These are phyloP conservation scores for Nematolebias whitei DNA, from an alignment of 2,113 vertebrate species.

Conservation along the genomic window DNA sequence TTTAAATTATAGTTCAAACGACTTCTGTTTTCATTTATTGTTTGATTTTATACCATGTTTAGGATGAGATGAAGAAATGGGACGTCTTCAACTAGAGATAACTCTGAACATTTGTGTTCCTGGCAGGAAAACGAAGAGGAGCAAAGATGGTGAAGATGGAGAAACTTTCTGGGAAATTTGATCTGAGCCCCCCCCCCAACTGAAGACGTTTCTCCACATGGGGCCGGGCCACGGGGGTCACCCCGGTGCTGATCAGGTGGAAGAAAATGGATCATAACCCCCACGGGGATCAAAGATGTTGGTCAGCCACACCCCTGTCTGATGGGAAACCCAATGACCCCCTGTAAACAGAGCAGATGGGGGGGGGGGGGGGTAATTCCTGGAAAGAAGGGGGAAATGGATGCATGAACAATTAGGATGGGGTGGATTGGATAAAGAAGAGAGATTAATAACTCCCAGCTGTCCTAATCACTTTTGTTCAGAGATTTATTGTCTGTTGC, in stretches of 20 bases:
- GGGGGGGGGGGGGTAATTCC: not conserved
- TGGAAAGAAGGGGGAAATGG: not conserved
- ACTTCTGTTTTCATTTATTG: not conserved
- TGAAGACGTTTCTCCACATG: conserved; percentile 21
- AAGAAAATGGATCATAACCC: conserved; percentile 57
- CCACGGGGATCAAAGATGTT: conserved; percentile 62
- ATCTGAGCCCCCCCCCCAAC: conserved; percentile 30
- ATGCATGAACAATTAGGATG: conserved; percentile 1
- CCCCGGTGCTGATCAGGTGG: conserved; percentile 61
- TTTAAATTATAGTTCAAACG: no score
- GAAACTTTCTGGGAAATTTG: not conserved
- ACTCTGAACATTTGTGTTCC: not conserved
- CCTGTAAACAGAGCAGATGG: conserved; percentile 29
- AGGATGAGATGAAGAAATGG: not conserved
- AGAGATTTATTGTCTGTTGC: not conserved
- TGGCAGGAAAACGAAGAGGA: not conserved
- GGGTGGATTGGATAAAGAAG: conserved; percentile 1
- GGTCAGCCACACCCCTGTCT: conserved; percentile 36
- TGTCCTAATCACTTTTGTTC: conserved; percentile 5
- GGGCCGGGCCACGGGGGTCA: conserved; percentile 53
- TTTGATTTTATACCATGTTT: no score
- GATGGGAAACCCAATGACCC: conserved; percentile 68
- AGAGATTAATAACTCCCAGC: conserved; percentile 27
- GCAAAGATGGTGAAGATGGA: not conserved
- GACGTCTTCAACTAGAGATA: not conserved